Evolutionary conservation across 1,140 invertebrate genomes (phyloP).

Genomic region (Penaeus chinensis): DNA sequence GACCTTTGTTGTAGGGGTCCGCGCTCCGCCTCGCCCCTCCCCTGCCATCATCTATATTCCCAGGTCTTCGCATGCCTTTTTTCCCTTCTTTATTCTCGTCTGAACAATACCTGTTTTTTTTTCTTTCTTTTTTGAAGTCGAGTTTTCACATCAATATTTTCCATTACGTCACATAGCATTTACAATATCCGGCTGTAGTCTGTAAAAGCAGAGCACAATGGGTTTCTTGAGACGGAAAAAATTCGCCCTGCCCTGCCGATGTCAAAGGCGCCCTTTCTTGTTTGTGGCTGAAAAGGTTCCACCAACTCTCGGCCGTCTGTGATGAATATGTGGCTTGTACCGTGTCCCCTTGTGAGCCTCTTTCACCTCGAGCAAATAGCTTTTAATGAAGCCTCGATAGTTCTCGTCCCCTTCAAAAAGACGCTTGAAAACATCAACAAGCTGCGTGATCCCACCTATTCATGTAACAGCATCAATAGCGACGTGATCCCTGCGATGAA

Average conservation of each 20-base stretch:
- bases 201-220: too few relatives aligned
- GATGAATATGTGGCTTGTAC: slow-evolving; percentile 27
- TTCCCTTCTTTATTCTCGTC: not conserved
- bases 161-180: too few relatives aligned
- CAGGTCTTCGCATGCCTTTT: too few relatives aligned
- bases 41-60: slow-evolving; percentile 2
- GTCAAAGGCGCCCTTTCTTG: too few relatives aligned
- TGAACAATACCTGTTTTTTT: too few relatives aligned
- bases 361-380: slow-evolving; percentile 49
- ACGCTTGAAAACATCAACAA: slow-evolving; percentile 31
- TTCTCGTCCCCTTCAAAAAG: not conserved
- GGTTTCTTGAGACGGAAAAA: too few relatives aligned
- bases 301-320: not conserved
- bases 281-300: not conserved
- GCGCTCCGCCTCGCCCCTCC: not conserved
- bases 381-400: slow-evolving; percentile 49
- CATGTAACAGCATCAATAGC: slow-evolving; percentile 41
- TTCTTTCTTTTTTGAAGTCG: too few relatives aligned
- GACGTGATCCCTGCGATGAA: not conserved
- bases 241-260: too few relatives aligned
- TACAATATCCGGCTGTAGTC: too few relatives aligned
- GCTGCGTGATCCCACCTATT: slow-evolving; percentile 28
- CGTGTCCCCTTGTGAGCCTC: not conserved
- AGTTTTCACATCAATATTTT: too few relatives aligned
- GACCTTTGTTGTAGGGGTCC: not conserved